phyloP scores from a whole-genome alignment of 2,888 invertebrate genomes.

The Alcis repandata region DNA sequence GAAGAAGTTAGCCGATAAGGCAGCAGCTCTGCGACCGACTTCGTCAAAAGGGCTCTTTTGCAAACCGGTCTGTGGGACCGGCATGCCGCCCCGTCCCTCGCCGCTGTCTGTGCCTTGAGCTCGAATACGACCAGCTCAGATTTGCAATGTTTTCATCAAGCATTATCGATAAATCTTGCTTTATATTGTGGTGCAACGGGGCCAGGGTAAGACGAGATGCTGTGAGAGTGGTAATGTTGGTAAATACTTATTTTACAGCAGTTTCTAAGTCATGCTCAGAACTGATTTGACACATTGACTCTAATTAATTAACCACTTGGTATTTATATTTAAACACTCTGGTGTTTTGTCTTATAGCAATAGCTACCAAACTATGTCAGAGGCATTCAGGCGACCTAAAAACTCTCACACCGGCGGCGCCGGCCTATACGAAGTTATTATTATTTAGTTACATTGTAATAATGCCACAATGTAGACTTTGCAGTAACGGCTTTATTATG shows the following conservation, averaged over 20 bases:
- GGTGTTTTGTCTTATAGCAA: too few species aligned
- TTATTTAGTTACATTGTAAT: too few species aligned
- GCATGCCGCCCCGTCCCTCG: slow-evolving; percentile 51
- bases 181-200: slow-evolving; percentile 20
- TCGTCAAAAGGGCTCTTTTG: slow-evolving; percentile 72
- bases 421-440: too few species aligned
- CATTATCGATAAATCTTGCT: slow-evolving; percentile 28
- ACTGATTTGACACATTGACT: too few species aligned
- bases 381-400: too few species aligned
- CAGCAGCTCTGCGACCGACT: slow-evolving; percentile 66
- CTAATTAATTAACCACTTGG: too few species aligned
- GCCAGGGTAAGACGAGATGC: slow-evolving; percentile 32
- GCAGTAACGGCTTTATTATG: background rate
- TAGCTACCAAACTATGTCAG: too few species aligned
- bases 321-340: too few species aligned
- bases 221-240: slow-evolving; percentile 10
- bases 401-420: too few species aligned
- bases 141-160: slow-evolving; percentile 40
- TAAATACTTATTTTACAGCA: background rate
- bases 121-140: slow-evolving; percentile 46
- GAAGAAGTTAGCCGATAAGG: too few species aligned
- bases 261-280: background rate
- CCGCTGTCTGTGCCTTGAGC: slow-evolving; percentile 46
- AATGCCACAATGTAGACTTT: background rate
- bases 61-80: slow-evolving; percentile 75